phyloP scores from a whole-genome alignment of 92 coral and sea anemone genomes.

The Parazoanthus darwini region DNA sequence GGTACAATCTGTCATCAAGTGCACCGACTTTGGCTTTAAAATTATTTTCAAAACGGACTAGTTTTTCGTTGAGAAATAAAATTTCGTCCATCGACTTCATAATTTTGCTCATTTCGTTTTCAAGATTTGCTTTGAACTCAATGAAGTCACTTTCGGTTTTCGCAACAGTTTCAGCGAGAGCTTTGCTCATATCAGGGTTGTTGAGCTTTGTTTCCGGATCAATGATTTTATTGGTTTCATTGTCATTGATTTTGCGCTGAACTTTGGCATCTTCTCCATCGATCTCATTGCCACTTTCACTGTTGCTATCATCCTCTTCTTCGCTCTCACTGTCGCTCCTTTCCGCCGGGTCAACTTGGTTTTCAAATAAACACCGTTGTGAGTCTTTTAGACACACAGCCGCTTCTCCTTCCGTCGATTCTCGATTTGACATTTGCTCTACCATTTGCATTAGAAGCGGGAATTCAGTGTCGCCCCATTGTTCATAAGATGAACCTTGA shows the following conservation, averaged over 20 bases:
- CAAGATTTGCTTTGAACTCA: slow-evolving; percentile 18
- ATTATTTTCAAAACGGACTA: slow-evolving; percentile 21
- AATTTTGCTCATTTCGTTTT: slow-evolving; percentile 2
- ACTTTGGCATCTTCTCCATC: no score
- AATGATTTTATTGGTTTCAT: no score
- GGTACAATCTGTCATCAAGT: slow-evolving; percentile 32
- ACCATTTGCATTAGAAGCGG: slow-evolving; percentile 29
- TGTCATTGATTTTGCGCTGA: no score
- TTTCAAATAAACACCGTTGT: background rate
- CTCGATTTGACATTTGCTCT: background rate
- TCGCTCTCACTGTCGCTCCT: background rate
- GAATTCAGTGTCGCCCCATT: slow-evolving; percentile 29
- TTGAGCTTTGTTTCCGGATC: no score
- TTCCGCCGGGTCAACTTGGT: background rate
- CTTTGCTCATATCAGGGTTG: no score
- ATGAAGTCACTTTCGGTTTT: slow-evolving; percentile 19
- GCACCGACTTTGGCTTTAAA: background rate
- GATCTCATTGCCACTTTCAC: no score
- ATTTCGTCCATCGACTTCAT: slow-evolving; percentile 18
- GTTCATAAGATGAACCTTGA: slow-evolving; percentile 28
- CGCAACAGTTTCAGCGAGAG: background rate
- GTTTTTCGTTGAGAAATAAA: slow-evolving; percentile 11
- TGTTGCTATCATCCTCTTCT: no score
- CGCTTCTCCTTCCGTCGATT: no score
- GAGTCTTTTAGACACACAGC: background rate